Conservation (phyloP, 2,888 invertebrate species). For the Desoria tigrina region DNA sequence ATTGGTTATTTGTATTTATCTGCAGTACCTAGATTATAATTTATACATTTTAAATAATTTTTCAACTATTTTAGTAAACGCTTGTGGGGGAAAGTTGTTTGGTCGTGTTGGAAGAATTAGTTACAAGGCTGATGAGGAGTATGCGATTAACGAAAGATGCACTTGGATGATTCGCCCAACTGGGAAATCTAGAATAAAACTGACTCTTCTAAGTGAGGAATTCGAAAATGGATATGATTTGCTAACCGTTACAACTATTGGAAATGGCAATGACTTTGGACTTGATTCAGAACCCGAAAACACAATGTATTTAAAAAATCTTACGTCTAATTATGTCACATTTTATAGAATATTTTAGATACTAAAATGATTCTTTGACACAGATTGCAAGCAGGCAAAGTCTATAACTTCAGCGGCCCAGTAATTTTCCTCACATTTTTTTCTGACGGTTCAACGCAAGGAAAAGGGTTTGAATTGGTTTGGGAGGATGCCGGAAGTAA, state of each 20-base stretch:
- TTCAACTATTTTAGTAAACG: no score
- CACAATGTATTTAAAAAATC: neutral
- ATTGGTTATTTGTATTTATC: no score
- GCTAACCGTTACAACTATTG: constrained; percentile 1
- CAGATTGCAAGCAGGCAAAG: neutral
- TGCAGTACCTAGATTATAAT: no score
- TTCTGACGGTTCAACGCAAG: constrained; percentile 29
- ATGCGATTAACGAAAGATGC: constrained; percentile 29
- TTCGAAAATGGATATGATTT: constrained; percentile 31
- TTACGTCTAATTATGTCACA: no score
- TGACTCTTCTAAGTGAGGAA: constrained; percentile 17
- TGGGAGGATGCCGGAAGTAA: constrained; percentile 26
- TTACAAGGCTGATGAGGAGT: constrained; percentile 13
- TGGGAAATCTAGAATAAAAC: constrained; percentile 11
- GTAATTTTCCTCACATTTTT: constrained; percentile 29
- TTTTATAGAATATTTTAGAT: no score
- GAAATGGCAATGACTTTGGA: neutral
- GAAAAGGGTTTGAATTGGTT: constrained; percentile 29
- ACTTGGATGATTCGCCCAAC: constrained; percentile 23
- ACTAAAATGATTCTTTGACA: no score
- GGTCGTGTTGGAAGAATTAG: constrained; percentile 25
- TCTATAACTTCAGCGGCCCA: neutral
- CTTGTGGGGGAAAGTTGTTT: constrained; percentile 21
- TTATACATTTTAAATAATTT: no score
- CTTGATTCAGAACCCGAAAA: neutral